Evolutionary conservation across 2,888 invertebrate genomes (phyloP).

Genomic region (Drosophila incognita): DNA sequence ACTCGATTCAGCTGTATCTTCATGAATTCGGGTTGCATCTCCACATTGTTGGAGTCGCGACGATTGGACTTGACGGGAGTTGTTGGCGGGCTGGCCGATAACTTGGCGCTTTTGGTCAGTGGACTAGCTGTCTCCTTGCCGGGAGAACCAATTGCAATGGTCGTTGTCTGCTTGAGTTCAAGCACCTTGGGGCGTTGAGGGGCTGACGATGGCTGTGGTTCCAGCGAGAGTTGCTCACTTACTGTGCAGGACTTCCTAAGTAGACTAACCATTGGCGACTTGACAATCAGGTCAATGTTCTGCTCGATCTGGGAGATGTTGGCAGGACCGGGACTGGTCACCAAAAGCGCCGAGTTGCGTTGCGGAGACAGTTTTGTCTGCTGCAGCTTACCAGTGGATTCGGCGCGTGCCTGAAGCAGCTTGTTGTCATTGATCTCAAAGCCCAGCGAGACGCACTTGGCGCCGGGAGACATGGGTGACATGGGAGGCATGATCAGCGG

Average conservation of each 20-base stretch:
- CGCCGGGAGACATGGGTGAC: constrained; percentile 47
- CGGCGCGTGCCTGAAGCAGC: constrained; percentile 69
- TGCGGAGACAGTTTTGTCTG: constrained; percentile 54
- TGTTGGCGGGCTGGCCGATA: constrained; percentile 53
- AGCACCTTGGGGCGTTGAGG: constrained; percentile 69
- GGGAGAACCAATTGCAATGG: constrained; percentile 32
- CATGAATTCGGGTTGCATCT: constrained; percentile 88
- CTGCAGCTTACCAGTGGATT: constrained; percentile 56
- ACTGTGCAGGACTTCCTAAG: constrained; percentile 76
- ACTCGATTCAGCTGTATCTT: constrained; percentile 90
- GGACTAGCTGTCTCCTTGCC: constrained; percentile 52
- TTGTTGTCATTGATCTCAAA: constrained; percentile 84
- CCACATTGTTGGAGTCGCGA: constrained; percentile 72
- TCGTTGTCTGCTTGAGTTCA: constrained; percentile 58
- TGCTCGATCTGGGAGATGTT: constrained; percentile 83
- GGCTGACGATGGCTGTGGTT: constrained; percentile 7
- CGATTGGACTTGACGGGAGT: constrained; percentile 63
- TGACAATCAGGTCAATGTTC: constrained; percentile 83
- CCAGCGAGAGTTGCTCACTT: constrained; percentile 35
- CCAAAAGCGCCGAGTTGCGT: constrained; percentile 52
- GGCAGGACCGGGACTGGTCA: constrained; percentile 43
- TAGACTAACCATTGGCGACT: constrained; percentile 83
- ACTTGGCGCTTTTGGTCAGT: constrained; percentile 50
- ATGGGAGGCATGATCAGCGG: constrained; percentile 38
- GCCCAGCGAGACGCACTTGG: constrained; percentile 77